Evolutionary conservation across 2,888 invertebrate genomes (phyloP), one percentile per base, ranked within the genome.

Genomic region (Drosophila merina): DNA sequence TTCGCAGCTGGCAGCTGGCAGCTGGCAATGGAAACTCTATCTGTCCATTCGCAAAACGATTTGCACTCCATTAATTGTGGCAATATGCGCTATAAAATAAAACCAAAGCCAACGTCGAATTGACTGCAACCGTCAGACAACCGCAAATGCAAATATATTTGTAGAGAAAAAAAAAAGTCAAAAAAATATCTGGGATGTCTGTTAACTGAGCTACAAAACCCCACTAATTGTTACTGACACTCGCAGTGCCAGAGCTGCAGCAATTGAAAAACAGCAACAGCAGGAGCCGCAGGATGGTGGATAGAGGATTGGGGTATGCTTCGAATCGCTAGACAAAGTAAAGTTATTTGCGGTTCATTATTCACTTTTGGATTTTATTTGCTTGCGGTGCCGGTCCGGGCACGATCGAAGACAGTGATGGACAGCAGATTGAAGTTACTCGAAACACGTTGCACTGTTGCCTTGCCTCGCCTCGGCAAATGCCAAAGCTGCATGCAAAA

Each of bases 301-400:
- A 28, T 28, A 4, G 45, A 12, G 31, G 10, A 10, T 33, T 10
- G 33, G 42, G 33, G 20, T 25, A 28, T 20, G 1, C 33, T 12
- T 5, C 47, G 8, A 47, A 48, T 9, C 26, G n/a, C 36, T 73
- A 63, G 72, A 75, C 78, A 80, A 81, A 84, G 81, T 71, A 80
- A 88, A 85, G 76, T 86, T 88, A 87, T 88, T 87, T 87, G 88
- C 86, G 88, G 86, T 88, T 87, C 87, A 87, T 87, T 87, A 87
- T 88, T 87, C 88, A 87, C 86, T 87, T 86, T 79, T 77, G 79
- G 79, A 74, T 83, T 85, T 82, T 82, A 76, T 79, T 76, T 77
- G 63, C 79, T 76, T 74, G 85, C 64, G 76, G 66, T 49, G 57
- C 60, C 47, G 31, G 45, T 25, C 36, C 26, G 33, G 42, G 42